Base-by-base conservation (phyloP, 2,888 invertebrate species). In the Drosophila falleni region DNA sequence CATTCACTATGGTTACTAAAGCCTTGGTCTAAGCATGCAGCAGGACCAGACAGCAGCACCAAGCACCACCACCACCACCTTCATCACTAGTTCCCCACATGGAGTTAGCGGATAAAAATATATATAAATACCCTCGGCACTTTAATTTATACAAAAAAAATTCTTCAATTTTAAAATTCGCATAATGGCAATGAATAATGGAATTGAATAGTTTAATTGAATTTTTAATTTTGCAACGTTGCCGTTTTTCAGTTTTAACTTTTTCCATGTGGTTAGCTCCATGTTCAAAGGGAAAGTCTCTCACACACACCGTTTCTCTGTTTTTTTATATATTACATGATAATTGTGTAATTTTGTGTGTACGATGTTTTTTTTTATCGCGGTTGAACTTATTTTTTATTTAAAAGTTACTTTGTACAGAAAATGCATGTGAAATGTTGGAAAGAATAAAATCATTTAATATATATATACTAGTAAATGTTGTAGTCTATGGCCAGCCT, bases 1-100 rank as follows among this genome's bases (percentile, higher is more conserved):
- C 74, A 85, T 91, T 23, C 93, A 92, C 70, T 92, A 92, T 84
- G 93, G 91, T 66, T 93, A 92, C 80, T 92, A 92, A 82, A 58
- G 49, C 19, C 8, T 33, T 16, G 37, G 37, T 37, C 54, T 37
- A 15, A 41, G 42, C 37, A 44, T 37, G 51, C 70, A 62, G 67
- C 62, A 47, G 16, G 37, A 46, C 37, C 35, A 33, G 19, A 55
- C 37, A 37, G 42, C 50, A 47, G 16, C 44, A 37, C 55, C 29
- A 29, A 11, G 74, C 72, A 62, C 37, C 61, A 72, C 31, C 65
- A 77, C 19, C 64, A 50, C 37, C 49, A 33, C 35, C 35, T 56
- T 31, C 39, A 41, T 4, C 51, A 53, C 15, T 26, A 19, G 50
- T 35, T 47, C 60, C 13, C 39, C 6, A 4, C 62, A 49, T 47